Base-by-base conservation (phyloP, 2,113 vertebrate genomes). In the Neodontobutis hainanensis region DNA sequence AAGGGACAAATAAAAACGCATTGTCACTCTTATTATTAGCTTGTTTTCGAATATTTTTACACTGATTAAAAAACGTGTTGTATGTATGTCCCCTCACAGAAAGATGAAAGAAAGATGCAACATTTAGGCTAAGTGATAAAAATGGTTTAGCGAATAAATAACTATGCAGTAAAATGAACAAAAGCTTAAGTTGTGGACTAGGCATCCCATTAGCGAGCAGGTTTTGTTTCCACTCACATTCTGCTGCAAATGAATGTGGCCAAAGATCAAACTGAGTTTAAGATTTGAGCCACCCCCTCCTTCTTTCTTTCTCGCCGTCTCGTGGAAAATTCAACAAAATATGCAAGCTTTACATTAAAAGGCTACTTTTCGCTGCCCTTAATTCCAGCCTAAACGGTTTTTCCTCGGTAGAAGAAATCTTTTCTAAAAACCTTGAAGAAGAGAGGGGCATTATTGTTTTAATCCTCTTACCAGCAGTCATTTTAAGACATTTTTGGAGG, bases 311-410 rank as follows among this genome's bases (percentile, higher is more conserved):
- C 68, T 57, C 43, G 27, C 48, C 63, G 71, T 80, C 59, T 68
- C 43, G 11, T 46, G 47, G 85, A 70, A 91, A 92, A 90, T 91
- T 92, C 83, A 83, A 90, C 89, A 92, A 93, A 93, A 94, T 93
- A 94, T 94, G 86, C 93, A 92, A 90, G 91, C 92, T 94, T 92
- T 94, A 94, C 93, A 94, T 94, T 94, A 93, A 94, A 95, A 93
- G 92, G 92, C 91, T 89, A 94, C 92, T 95, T 94, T 93, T 93
- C 93, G 91, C 92, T 96, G 94, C 93, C 92, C 94, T 96, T 97
- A 97, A 97, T 96, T 96, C 93, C 94, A 95, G 94, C 94, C 95
- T 97, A 99, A 98, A 99, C 95, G 95, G 93, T 94, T 98, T 98
- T 97, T 94, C 95, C 94, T 90, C 94, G 93, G 94, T 93, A 95